Base-by-base conservation (phyloP, 2,888 invertebrate genomes). In the Tetragonula carbonaria region DNA sequence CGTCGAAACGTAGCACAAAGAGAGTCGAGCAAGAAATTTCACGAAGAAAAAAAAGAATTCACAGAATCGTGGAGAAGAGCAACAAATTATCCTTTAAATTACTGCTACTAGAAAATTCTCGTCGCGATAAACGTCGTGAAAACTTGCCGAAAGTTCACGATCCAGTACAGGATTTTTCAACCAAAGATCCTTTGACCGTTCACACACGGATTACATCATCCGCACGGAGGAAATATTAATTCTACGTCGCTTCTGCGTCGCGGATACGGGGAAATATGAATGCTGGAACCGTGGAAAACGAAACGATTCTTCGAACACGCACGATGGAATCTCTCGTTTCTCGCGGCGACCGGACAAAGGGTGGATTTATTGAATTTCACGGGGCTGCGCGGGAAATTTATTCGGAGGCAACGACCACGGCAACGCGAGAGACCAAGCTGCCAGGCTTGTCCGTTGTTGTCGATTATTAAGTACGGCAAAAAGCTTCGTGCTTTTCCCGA, bases 401-500 rank as follows among this genome's bases (percentile, higher is more conserved):
- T 66, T 66, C 74, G 11, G 2, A 51, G 38, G 28, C 63, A 23
- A 23, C 23, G 23, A 23, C 23, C 23, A 23, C 23, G 23, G 23
- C 23, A 18, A 53, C 57, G 4, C 33, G 28, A 11, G 38, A 38
- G 38, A 0, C 38, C 8, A 8, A 28, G 63, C 16, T 28, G 4
- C 18, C 8, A 8, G 4, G 28, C 18, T 14, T 18, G 63, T 33
- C 11, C 51, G 28, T 38, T 74, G 78, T 67, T 51, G 45, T 53
- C 68, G 74, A 74, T 74, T 74, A 74, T 79, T 62, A 79, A 68
- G 74, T 53, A 67, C 57, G 13, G 62, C 38, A 33, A 68, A 68
- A 74, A 68, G 16, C 23, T 14, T 13, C 13, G 51, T 23, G 28
- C 16, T 28, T 28, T 28, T 28, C 18, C 23, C 51, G 38, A 6